Evolutionary conservation across 2,888 invertebrate genomes (phyloP).

Genomic region (Deroplatys truncata): DNA sequence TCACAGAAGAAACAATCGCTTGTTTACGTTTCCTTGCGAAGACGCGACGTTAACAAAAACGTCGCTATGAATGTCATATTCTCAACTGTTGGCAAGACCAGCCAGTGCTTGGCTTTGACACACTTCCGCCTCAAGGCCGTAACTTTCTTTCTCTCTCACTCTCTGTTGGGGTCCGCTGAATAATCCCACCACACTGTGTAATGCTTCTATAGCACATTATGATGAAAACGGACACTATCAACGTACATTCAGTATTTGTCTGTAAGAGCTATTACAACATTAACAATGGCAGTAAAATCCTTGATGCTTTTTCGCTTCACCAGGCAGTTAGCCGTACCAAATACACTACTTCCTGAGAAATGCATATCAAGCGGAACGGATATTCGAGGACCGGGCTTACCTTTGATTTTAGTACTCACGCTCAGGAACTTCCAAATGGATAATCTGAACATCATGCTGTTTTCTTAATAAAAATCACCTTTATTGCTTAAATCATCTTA

Average conservation of each 20-base stretch:
- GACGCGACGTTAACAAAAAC: too few relatives aligned
- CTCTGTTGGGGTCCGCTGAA: neutral
- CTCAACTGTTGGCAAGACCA: neutral
- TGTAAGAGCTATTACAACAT: neutral
- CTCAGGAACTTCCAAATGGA: neutral
- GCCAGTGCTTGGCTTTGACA: slow-evolving; percentile 8
- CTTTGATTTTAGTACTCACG: neutral
- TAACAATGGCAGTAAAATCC: neutral
- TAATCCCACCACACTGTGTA: neutral
- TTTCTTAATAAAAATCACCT: too few relatives aligned
- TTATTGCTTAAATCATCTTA: too few relatives aligned
- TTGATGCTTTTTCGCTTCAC: neutral
- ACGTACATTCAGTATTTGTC: too few relatives aligned
- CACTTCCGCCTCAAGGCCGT: slow-evolving; percentile 2
- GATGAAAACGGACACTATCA: too few relatives aligned
- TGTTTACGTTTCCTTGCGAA: too few relatives aligned
- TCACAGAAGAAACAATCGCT: too few relatives aligned
- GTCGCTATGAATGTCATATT: neutral
- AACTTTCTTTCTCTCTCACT: neutral
- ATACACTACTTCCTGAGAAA: neutral
- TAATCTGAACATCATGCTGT: too few relatives aligned
- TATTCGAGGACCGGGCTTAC: neutral
- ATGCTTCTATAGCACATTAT: neutral
- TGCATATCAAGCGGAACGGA: neutral
- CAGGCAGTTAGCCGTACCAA: neutral